Percentiles rank a stretch among this genome's conserved stretches.
These are phyloP conservation scores for Sciurus vulgaris DNA, from an alignment of 2,797 vertebrate species.

Conservation along the genomic window DNA sequence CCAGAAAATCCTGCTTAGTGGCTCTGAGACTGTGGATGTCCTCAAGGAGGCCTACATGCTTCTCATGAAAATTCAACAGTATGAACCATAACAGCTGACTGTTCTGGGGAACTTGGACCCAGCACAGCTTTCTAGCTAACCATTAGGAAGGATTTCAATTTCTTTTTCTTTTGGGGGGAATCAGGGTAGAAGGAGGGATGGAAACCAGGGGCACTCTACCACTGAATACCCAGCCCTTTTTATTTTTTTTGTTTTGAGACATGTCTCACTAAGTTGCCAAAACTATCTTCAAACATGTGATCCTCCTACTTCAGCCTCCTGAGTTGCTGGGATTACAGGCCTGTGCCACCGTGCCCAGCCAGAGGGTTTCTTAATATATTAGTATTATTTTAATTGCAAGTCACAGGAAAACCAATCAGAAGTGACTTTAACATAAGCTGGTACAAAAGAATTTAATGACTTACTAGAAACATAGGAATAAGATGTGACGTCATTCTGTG, in stretches of 20 bases:
- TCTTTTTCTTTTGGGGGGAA: too few species aligned
- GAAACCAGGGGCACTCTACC: too few species aligned
- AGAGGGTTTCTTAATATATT: not conserved
- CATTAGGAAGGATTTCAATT: not conserved
- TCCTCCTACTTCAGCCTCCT: too few species aligned
- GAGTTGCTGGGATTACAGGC: too few species aligned
- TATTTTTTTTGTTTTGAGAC: too few species aligned
- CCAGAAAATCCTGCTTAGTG: conserved; percentile 90
- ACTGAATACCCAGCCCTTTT: too few species aligned
- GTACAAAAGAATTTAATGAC: conserved; percentile 31
- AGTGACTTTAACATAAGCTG: not conserved
- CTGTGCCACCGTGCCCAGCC: too few species aligned
- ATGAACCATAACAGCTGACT: conserved; percentile 72
- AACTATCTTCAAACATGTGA: too few species aligned
- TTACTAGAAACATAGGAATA: conserved; percentile 31
- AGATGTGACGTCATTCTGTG: conserved; percentile 38
- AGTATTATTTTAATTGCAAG: not conserved
- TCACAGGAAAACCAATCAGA: conserved; percentile 26
- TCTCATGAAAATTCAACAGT: conserved; percentile 97
- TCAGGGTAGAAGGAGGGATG: too few species aligned
- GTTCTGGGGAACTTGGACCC: not conserved
- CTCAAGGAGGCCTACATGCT: conserved; percentile 93
- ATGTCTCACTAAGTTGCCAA: too few species aligned
- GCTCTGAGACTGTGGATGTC: conserved; percentile 86
- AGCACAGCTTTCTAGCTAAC: conserved; percentile 19